These are phyloP conservation scores for Chondrosia reniformis DNA, from an alignment of 37 sponge, comb jelly and placozoan genomes.

Conservation along the genomic window DNA sequence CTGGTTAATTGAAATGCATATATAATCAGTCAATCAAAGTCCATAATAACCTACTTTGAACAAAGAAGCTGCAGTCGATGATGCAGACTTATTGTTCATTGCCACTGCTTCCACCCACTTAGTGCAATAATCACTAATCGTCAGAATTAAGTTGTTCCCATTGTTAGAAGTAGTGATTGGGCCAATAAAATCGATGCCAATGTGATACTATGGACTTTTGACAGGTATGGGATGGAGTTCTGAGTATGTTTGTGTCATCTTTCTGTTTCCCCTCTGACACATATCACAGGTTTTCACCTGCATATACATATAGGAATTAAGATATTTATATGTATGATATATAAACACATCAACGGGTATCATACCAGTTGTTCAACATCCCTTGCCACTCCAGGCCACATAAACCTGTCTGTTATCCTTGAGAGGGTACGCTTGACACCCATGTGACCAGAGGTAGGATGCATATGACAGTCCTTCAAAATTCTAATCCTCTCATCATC, in stretches of 20 bases:
- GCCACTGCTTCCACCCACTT: constrained; percentile 58
- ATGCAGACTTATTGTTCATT: constrained; percentile 36
- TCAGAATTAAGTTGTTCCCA: constrained; percentile 52
- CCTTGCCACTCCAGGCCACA: constrained; percentile 56
- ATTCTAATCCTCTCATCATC: constrained; percentile 32
- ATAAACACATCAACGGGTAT: constrained; percentile 1
- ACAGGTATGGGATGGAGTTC: constrained; percentile 72
- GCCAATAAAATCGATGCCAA: constrained; percentile 74
- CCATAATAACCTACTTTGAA: constrained; percentile 50
- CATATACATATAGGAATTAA: neutral
- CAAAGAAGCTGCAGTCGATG: constrained; percentile 39
- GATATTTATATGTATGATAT: neutral
- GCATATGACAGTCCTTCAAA: constrained; percentile 46
- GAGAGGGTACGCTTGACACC: constrained; percentile 37
- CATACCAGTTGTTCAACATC: constrained; percentile 51
- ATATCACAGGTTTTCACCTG: constrained; percentile 59
- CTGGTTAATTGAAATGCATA: neutral
- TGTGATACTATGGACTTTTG: constrained; percentile 61
- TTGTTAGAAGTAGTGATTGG: constrained; percentile 23
- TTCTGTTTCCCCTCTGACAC: constrained; percentile 50
- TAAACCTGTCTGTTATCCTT: constrained; percentile 53
- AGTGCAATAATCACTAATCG: constrained; percentile 68
- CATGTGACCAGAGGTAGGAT: constrained; percentile 74
- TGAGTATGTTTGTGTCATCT: constrained; percentile 39
- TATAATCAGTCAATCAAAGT: neutral